These are phyloP conservation scores for Tachyglossus aculeatus DNA, from an alignment of 2,797 vertebrate species.

Conservation along the genomic window DNA sequence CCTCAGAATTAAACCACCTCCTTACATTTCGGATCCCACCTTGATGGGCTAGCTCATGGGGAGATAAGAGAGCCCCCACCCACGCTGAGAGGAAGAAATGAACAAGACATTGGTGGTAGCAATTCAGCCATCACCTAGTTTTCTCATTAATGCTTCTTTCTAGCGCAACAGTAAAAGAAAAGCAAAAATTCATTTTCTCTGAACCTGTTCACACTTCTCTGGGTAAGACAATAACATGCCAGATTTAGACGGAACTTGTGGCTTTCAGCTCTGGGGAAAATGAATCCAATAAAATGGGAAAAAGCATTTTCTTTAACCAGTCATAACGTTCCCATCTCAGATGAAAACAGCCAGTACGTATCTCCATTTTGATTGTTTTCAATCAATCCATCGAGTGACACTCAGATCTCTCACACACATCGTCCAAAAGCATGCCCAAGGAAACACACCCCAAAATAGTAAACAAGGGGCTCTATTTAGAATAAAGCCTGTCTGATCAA, in stretches of 20 bases:
- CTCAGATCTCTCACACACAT: neutral
- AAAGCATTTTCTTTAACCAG: neutral
- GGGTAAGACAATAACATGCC: neutral
- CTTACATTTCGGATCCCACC: no score
- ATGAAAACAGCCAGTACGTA: slow-evolving; percentile 1
- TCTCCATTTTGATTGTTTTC: neutral
- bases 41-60: no score
- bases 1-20: neutral
- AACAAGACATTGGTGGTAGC: neutral
- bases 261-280: neutral
- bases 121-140: neutral
- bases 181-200: neutral
- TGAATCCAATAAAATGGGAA: slow-evolving; percentile 3
- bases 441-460: neutral
- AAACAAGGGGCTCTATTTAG: neutral
- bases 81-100: neutral
- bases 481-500: neutral
- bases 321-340: neutral
- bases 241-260: neutral
- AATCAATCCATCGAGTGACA: neutral
- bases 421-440: neutral
- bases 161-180: neutral
- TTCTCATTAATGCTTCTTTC: neutral
- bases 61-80: neutral
- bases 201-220: neutral